Percentiles rank a stretch among this genome's conserved stretches.
Evolutionary conservation across 1,140 invertebrate genomes (phyloP).

Genomic region (Drosophila ficusphila): DNA sequence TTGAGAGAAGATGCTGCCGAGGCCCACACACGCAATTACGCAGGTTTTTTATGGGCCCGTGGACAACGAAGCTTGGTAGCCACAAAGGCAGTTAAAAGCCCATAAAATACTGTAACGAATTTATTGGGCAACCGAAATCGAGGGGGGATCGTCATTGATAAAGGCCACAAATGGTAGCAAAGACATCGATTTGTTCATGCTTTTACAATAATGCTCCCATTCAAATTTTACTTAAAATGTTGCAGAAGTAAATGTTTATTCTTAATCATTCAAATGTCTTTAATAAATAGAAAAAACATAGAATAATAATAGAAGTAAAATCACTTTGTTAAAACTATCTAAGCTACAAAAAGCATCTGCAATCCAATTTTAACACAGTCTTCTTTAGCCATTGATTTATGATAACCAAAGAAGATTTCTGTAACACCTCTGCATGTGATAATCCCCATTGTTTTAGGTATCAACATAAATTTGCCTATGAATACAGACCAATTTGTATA

Average conservation of each 20-base stretch:
- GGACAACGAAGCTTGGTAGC: constrained; percentile 70
- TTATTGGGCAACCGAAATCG: constrained; percentile 61
- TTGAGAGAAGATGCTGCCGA: constrained; percentile 14
- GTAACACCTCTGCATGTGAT: background rate
- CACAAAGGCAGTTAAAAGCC: constrained; percentile 78
- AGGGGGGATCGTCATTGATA: constrained; percentile 1
- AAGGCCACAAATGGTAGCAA: background rate
- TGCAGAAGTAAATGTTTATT: too few relatives aligned
- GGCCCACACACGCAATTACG: constrained; percentile 62
- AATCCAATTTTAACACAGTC: too few relatives aligned
- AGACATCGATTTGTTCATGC: constrained; percentile 21
- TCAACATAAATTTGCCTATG: constrained; percentile 30
- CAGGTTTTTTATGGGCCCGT: constrained; percentile 48
- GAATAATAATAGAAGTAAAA: background rate
- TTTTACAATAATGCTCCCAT: too few relatives aligned
- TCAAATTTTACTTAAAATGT: too few relatives aligned
- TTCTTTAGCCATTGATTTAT: background rate
- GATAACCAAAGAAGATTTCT: background rate
- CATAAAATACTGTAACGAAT: constrained; percentile 80
- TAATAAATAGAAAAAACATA: background rate
- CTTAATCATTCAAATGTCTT: too few relatives aligned
- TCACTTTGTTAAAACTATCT: too few relatives aligned
- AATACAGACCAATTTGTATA: constrained; percentile 37
- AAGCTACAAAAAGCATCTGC: too few relatives aligned
- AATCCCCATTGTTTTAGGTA: constrained; percentile 12